Evolutionary conservation across 2,797 vertebrate genomes (phyloP), one percentile per base, ranked within the genome.

Genomic region (Tarsius wallacei): DNA sequence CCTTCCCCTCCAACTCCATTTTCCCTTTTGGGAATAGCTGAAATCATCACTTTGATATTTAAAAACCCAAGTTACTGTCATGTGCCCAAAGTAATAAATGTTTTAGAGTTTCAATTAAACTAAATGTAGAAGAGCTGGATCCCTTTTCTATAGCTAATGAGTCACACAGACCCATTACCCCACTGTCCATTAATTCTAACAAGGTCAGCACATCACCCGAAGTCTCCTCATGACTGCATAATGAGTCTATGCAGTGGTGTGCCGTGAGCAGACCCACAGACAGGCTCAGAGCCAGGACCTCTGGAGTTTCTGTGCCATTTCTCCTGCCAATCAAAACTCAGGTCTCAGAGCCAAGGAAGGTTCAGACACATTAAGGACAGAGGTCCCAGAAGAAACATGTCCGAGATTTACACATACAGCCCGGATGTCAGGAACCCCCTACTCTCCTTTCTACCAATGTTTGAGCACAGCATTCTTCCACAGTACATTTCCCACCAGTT

Each of bases 21-120:
- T 98, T 98, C 93, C 90, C 98, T 98, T 97, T 96, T 97, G 96
- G 96, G 98, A 98, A 97, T 89, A 94, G 94, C 97, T 98, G 63
- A 98, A 98, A 98, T 98, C 95, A 98, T 98, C 98, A 98, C 97
- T 97, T 97, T 97, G 98, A 98, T 97, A 97, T 98, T 97, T 98
- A 97, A 98, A 98, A 98, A 97, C 71, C 82, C 77, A 97, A 98
- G 97, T 98, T 98, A 97, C 96, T 97, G 93, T 96, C 98, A 93
- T 87, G 83, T 98, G 98, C 97, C 98, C 97, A 97, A 98, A 98
- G 98, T 98, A 98, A 99, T 98, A 98, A 98, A 98, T 97, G 97
- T 98, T 98, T 99, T 97, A 98, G 98, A 97, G 96, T 98, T 99
- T 98, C 98, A 99, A 98, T 98, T 99, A 98, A 97, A 96, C 78